Conservation (phyloP, 2,797 vertebrate genomes). For the Natrix natrix region DNA sequence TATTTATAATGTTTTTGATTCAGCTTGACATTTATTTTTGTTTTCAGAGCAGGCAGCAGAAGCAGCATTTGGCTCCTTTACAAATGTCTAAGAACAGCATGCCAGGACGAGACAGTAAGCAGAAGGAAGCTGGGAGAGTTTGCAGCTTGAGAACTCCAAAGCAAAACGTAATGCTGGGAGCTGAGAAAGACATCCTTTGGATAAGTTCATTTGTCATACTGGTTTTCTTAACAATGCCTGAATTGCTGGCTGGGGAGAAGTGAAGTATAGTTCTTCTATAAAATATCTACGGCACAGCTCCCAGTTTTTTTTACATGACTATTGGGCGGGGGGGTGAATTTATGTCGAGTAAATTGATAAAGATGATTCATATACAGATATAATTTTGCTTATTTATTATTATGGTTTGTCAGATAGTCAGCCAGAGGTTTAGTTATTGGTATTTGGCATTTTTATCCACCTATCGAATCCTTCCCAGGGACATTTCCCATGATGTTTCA, state of each 20-base stretch:
- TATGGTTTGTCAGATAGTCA: not conserved
- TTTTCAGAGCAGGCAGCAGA: not conserved
- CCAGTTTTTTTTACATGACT: not conserved
- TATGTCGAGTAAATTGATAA: not conserved
- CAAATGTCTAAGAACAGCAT: constrained; percentile 14
- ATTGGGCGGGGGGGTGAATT: not conserved
- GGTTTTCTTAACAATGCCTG: not conserved
- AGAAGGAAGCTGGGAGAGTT: constrained; percentile 6
- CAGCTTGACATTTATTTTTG: constrained; percentile 15
- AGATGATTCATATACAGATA: not conserved
- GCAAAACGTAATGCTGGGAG: constrained; percentile 1
- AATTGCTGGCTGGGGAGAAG: not conserved
- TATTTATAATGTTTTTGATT: constrained; percentile 26
- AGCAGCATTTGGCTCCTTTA: constrained; percentile 21
- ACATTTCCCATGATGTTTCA: not conserved
- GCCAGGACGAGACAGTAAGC: not conserved
- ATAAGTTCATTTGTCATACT: not conserved
- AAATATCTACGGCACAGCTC: not conserved
- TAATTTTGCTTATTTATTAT: not conserved
- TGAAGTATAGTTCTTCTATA: not conserved
- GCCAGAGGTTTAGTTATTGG: not conserved
- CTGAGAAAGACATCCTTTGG: not conserved
- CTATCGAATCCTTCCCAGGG: not conserved
- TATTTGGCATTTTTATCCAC: not conserved
- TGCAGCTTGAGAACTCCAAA: constrained; percentile 10